These are phyloP conservation scores for Rhogogaster chlorosoma DNA, from an alignment of 2,888 invertebrate genomes.

Conservation along the genomic window DNA sequence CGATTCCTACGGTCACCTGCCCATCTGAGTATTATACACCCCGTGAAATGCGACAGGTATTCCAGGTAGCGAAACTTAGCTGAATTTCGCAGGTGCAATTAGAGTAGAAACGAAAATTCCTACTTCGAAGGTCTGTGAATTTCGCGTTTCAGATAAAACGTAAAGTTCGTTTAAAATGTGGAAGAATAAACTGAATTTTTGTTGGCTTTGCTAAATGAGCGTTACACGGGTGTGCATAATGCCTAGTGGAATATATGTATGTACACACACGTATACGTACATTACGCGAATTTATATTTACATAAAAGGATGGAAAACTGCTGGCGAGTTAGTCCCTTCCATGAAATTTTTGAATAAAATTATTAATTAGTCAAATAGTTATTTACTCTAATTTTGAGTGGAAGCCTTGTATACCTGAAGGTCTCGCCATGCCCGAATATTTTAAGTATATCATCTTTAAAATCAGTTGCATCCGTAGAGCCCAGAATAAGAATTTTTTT, in stretches of 20 bases:
- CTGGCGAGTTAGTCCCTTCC: not conserved
- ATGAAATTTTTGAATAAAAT: not conserved
- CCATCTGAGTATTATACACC: not conserved
- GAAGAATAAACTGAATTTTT: not conserved
- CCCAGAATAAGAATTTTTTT: not conserved
- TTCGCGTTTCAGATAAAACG: not conserved
- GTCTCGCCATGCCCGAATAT: not conserved
- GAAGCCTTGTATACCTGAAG: not conserved
- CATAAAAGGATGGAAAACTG: constrained; percentile 8
- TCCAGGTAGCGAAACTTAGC: not conserved
- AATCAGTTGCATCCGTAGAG: not conserved
- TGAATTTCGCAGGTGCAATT: constrained; percentile 28
- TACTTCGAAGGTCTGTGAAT: not conserved
- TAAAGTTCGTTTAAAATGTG: not conserved
- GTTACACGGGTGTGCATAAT: not conserved
- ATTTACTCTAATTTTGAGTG: not conserved
- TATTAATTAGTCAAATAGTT: not conserved
- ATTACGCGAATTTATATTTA: not conserved
- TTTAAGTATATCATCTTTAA: not conserved
- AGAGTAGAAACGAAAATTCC: not conserved
- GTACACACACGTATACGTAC: not conserved
- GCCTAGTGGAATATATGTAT: not conserved
- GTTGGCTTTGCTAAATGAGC: constrained; percentile 1
- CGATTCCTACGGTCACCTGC: constrained; percentile 1
- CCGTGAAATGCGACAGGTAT: constrained; percentile 4